phyloP scores from a whole-genome alignment of 2,888 invertebrate species.

The Phyllotreta cruciferae region DNA sequence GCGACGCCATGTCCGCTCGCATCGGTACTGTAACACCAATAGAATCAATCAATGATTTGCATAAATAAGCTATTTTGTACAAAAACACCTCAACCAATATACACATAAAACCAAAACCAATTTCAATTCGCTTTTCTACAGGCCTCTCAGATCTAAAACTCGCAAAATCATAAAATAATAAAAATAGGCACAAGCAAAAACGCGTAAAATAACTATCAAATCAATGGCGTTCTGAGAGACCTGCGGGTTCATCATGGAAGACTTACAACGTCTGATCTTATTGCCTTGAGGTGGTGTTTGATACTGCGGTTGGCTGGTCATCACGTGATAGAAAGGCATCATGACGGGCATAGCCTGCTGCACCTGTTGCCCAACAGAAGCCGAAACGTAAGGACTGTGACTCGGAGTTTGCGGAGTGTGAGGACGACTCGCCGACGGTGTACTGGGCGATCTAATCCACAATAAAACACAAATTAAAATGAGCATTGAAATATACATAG shows the following conservation, averaged over 20 bases:
- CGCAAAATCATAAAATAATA: conserved; percentile 3
- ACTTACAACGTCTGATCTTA: conserved; percentile 56
- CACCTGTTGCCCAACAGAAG: conserved; percentile 62
- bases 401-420: conserved; percentile 86
- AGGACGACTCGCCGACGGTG: conserved; percentile 74
- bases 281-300: conserved; percentile 58
- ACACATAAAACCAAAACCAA: not conserved
- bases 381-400: conserved; percentile 57
- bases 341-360: conserved; percentile 58
- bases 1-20: conserved; percentile 68
- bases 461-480: conserved; percentile 19
- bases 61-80: no score
- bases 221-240: conserved; percentile 4
- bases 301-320: conserved; percentile 62
- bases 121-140: conserved; percentile 11
- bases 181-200: conserved; percentile 4
- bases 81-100: no score
- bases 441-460: conserved; percentile 65
- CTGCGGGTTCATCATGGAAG: conserved; percentile 3
- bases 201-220: not conserved
- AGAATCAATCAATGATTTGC: not conserved
- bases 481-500: conserved; percentile 5
- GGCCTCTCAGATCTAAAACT: conserved; percentile 1
- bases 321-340: conserved; percentile 60
- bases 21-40: conserved; percentile 41